phyloP scores from a whole-genome alignment of 2,113 vertebrate species.

The Trinectes maculatus region DNA sequence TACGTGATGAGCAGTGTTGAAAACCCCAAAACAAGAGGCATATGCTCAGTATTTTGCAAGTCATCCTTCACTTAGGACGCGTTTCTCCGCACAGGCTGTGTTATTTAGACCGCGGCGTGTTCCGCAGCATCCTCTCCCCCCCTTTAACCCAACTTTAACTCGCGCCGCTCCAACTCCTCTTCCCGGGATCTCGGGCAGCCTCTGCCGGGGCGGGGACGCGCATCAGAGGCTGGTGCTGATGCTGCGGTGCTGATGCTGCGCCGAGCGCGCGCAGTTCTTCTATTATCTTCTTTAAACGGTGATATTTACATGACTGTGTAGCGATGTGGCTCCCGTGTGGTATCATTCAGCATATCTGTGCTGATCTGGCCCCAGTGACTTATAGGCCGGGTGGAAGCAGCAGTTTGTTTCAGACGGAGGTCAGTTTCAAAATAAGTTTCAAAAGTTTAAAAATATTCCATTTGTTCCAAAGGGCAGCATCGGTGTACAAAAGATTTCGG shows the following conservation, averaged over 20 bases:
- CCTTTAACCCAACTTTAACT: constrained; percentile 81
- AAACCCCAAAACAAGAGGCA: constrained; percentile 80
- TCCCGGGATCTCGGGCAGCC: constrained; percentile 77
- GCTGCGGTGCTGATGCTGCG: constrained; percentile 80
- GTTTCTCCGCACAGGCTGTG: constrained; percentile 61
- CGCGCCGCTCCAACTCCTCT: constrained; percentile 80
- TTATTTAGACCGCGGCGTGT: constrained; percentile 68
- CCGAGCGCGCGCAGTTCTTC: constrained; percentile 77
- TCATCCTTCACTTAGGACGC: constrained; percentile 78
- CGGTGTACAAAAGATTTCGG: not conserved
- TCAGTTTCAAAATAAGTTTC: too few relatives aligned
- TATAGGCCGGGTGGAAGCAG: too few relatives aligned
- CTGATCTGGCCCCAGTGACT: too few relatives aligned
- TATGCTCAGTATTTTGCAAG: constrained; percentile 79
- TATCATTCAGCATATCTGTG: constrained; percentile 6
- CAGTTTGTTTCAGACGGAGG: constrained; percentile 25
- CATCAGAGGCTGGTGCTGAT: constrained; percentile 72
- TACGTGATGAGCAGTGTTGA: constrained; percentile 83
- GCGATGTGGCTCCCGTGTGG: not conserved
- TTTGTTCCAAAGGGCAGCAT: too few relatives aligned
- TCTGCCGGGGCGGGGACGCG: constrained; percentile 77
- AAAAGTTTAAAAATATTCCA: too few relatives aligned
- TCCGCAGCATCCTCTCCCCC: constrained; percentile 73
- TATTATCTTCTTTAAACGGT: constrained; percentile 37
- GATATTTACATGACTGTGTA: constrained; percentile 41